These are phyloP conservation scores for Calameuta idolon DNA, from an alignment of 2,888 invertebrate species.

Conservation along the genomic window DNA sequence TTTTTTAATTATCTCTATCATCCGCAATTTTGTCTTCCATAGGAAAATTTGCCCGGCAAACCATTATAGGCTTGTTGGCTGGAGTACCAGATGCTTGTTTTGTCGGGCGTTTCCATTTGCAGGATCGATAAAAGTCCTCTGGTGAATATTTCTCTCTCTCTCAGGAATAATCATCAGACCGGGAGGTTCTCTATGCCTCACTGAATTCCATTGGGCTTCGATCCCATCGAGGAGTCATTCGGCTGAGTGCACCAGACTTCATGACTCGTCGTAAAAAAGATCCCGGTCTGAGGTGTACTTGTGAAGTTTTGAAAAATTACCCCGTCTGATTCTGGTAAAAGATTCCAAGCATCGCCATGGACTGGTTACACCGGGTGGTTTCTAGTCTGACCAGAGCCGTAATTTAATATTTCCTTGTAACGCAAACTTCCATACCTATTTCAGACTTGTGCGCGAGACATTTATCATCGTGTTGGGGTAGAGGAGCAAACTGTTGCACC, in stretches of 20 bases:
- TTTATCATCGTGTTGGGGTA: background rate
- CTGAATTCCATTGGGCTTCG: background rate
- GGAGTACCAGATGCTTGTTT: background rate
- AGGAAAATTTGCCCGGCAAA: background rate
- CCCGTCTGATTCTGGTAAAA: slow-evolving; percentile 32
- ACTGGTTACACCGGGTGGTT: background rate
- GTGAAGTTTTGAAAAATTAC: slow-evolving; percentile 21
- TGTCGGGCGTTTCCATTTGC: background rate
- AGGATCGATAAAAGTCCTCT: background rate
- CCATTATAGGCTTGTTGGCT: background rate
- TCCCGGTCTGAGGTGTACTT: background rate
- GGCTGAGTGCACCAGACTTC: background rate
- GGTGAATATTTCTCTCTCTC: background rate
- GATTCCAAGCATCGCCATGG: background rate
- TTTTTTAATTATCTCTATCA: background rate
- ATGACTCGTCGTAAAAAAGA: background rate
- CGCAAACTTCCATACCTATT: slow-evolving; percentile 32
- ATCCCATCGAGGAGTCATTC: background rate
- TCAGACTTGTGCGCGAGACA: background rate
- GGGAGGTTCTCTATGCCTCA: background rate
- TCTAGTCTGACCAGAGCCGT: background rate
- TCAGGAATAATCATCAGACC: background rate
- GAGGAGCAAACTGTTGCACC: background rate
- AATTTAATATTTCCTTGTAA: slow-evolving; percentile 60
- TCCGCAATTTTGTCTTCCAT: slow-evolving; percentile 1